Evolutionary conservation across 2,888 invertebrate species (phyloP).

Genomic region (Trissolcus brochymenae): DNA sequence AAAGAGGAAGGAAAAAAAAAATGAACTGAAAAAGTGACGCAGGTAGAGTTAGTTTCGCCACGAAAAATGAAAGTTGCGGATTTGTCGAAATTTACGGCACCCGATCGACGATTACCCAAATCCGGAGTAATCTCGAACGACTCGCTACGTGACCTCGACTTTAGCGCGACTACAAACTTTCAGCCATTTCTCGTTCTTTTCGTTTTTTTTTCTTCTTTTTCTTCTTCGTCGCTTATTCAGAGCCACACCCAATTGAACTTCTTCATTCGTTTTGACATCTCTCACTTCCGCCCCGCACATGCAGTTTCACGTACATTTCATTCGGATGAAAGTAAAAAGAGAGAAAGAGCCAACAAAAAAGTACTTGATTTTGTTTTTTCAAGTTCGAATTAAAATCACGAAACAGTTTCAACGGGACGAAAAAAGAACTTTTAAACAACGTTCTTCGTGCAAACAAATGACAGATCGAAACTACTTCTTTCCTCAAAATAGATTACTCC

Average conservation of each 20-base stretch:
- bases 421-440: constrained; percentile 11
- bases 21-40: constrained; percentile 28
- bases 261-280: constrained; percentile 46
- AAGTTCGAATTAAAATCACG: constrained; percentile 20
- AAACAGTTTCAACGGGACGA: constrained; percentile 9
- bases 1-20: constrained; percentile 11
- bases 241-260: constrained; percentile 54
- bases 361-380: constrained; percentile 26
- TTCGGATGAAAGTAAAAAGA: constrained; percentile 12
- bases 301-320: constrained; percentile 23
- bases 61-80: constrained; percentile 52
- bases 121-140: constrained; percentile 54
- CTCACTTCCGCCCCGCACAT: constrained; percentile 28
- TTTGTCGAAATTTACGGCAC: constrained; percentile 47
- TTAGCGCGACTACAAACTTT: constrained; percentile 53
- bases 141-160: constrained; percentile 55
- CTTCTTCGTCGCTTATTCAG: constrained; percentile 47
- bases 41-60: constrained; percentile 40
- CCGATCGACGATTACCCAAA: constrained; percentile 54
- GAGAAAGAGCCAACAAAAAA: constrained; percentile 1
- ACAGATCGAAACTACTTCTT: constrained; percentile 30
- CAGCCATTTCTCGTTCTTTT: constrained; percentile 29
- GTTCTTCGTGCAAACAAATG: constrained; percentile 4
- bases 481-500: constrained; percentile 26
- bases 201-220: neutral